Evolutionary conservation across 2,113 vertebrate species (phyloP).

Genomic region (Cyanoderma ruficeps): DNA sequence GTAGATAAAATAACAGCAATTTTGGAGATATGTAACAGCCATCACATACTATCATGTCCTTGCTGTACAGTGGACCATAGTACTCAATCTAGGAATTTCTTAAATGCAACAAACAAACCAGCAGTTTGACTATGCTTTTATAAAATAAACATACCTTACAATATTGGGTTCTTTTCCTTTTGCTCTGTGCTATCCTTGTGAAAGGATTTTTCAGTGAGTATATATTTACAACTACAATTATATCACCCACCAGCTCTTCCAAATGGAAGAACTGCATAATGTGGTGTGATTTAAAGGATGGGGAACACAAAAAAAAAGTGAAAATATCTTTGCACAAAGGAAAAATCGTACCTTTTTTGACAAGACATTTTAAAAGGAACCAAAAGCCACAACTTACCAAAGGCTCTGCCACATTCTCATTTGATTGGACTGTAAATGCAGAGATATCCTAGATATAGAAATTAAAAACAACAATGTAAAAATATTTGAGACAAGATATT

Average conservation of each 20-base stretch:
- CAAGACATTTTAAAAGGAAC: background rate
- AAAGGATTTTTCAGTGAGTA: background rate
- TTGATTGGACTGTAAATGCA: constrained; percentile 78
- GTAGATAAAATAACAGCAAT: background rate
- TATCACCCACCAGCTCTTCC: background rate
- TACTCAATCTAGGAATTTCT: background rate
- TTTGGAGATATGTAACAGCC: background rate
- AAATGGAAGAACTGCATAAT: background rate
- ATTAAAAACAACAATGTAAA: background rate
- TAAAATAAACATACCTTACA: background rate
- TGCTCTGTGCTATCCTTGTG: background rate
- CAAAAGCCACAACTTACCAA: constrained; percentile 80
- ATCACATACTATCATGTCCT: accelerated
- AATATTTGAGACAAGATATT: background rate
- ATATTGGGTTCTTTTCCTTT: background rate
- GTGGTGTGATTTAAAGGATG: background rate
- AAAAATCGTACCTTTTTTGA: background rate
- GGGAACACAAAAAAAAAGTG: background rate
- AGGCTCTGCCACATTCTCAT: constrained; percentile 73
- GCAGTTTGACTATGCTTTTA: background rate
- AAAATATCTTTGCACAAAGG: background rate
- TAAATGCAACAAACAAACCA: background rate
- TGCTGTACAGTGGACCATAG: background rate
- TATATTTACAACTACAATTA: background rate
- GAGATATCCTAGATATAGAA: constrained; percentile 73